These are phyloP conservation scores for Phyto melanocephala DNA, from an alignment of 2,888 invertebrate genomes.

Conservation along the genomic window DNA sequence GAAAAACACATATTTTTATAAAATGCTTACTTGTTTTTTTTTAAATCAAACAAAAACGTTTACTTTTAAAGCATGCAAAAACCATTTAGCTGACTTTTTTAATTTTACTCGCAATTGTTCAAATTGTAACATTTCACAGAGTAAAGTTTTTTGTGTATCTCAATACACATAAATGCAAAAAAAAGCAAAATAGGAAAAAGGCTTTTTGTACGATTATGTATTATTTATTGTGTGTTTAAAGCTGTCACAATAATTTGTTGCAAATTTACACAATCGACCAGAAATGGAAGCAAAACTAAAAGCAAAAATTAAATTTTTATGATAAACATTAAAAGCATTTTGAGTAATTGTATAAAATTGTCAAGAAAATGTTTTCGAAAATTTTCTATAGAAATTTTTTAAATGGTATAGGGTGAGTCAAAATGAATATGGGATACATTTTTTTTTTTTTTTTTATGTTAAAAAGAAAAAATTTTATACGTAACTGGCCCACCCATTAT, in stretches of 20 bases:
- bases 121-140: constrained; percentile 43
- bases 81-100: constrained; percentile 5
- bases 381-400: too few species aligned
- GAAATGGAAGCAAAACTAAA: not conserved
- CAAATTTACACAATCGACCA: constrained; percentile 32
- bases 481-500: too few species aligned
- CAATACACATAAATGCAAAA: not conserved
- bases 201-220: not conserved
- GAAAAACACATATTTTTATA: constrained; percentile 30
- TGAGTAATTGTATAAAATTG: too few species aligned
- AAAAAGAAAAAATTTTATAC: too few species aligned
- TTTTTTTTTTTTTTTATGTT: too few species aligned
- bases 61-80: constrained; percentile 22
- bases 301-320: too few species aligned
- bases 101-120: not conserved
- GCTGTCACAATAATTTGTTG: constrained; percentile 57
- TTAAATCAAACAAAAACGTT: constrained; percentile 24
- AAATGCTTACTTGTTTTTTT: not conserved
- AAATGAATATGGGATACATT: too few species aligned
- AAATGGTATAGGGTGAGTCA: too few species aligned
- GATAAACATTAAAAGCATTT: too few species aligned
- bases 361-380: too few species aligned
- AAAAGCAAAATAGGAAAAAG: not conserved
- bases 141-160: constrained; percentile 31
- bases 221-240: constrained; percentile 47